Conservation (phyloP, 2,888 invertebrate genomes). For the Trisateles emortualis region DNA sequence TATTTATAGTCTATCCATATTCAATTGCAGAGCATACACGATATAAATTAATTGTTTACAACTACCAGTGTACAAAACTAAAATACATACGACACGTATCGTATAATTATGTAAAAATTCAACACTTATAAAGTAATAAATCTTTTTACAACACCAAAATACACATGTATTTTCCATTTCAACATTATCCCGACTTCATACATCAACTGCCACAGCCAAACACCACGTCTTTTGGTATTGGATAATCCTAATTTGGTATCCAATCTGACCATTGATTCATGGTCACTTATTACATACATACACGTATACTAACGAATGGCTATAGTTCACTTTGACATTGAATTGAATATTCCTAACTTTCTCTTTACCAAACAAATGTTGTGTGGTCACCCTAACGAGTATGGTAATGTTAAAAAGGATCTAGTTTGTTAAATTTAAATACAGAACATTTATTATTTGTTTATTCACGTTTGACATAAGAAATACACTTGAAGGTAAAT, state of each 20-base stretch:
- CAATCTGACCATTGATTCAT: constrained; percentile 58
- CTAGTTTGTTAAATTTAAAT: no score
- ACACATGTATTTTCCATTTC: constrained; percentile 6
- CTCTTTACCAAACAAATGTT: constrained; percentile 15
- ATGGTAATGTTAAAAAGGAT: no score
- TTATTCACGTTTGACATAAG: no score
- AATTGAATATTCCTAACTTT: constrained; percentile 32
- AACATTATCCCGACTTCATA: not conserved
- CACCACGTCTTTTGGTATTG: constrained; percentile 19
- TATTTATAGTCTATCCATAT: no score
- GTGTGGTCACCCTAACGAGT: constrained; percentile 1
- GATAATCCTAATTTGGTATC: constrained; percentile 68
- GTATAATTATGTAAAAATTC: no score
- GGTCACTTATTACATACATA: constrained; percentile 50
- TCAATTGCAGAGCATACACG: no score
- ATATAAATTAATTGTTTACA: no score
- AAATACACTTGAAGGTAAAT: no score
- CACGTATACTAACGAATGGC: constrained; percentile 57
- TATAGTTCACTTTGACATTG: constrained; percentile 40
- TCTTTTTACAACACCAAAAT: not conserved
- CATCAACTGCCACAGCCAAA: constrained; percentile 19
- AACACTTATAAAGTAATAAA: not conserved
- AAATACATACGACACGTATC: no score
- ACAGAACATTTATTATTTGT: no score
- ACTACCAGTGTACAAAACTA: no score